phyloP scores from a whole-genome alignment of 1,140 invertebrate genomes.

The Conopomorpha cramerella region DNA sequence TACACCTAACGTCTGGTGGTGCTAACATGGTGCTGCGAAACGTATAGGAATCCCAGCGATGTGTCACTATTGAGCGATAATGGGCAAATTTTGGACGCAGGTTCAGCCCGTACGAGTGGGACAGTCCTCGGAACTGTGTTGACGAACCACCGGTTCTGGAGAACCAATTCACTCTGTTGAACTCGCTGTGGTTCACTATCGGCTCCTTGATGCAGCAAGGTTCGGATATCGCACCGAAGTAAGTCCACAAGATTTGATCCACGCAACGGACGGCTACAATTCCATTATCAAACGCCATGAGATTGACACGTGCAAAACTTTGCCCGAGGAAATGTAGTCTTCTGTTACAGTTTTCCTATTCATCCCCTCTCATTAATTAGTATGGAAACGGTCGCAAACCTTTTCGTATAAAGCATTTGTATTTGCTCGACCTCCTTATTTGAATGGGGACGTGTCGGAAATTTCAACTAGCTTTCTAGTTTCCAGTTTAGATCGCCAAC shows the following conservation, averaged over 20 bases:
- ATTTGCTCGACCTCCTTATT: constrained; percentile 26
- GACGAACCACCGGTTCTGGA: constrained; percentile 77
- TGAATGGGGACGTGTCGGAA: constrained; percentile 35
- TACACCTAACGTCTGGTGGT: no score
- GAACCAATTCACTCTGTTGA: constrained; percentile 88
- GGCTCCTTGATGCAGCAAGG: constrained; percentile 91
- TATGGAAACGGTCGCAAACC: constrained; percentile 46
- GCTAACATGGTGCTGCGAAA: no score
- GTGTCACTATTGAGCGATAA: constrained; percentile 12
- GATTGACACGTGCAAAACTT: no score
- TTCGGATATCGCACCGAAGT: constrained; percentile 86
- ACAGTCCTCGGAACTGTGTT: constrained; percentile 80
- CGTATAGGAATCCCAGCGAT: not conserved
- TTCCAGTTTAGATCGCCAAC: constrained; percentile 34
- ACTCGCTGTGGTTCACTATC: constrained; percentile 88
- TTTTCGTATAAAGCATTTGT: constrained; percentile 50
- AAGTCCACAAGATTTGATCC: constrained; percentile 43
- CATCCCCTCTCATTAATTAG: constrained; percentile 42
- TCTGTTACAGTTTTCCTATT: constrained; percentile 18
- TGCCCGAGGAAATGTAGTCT: constrained; percentile 30
- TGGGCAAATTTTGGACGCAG: constrained; percentile 61
- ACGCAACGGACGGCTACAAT: constrained; percentile 18
- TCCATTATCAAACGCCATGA: no score
- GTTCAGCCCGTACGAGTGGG: constrained; percentile 91
- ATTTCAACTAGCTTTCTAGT: constrained; percentile 28